A percentile compares a stretch with the other conserved stretches of the same genome.
These are phyloP conservation scores for Calliphora vomitoria DNA, from an alignment of 2,888 invertebrate genomes.

Conservation along the genomic window DNA sequence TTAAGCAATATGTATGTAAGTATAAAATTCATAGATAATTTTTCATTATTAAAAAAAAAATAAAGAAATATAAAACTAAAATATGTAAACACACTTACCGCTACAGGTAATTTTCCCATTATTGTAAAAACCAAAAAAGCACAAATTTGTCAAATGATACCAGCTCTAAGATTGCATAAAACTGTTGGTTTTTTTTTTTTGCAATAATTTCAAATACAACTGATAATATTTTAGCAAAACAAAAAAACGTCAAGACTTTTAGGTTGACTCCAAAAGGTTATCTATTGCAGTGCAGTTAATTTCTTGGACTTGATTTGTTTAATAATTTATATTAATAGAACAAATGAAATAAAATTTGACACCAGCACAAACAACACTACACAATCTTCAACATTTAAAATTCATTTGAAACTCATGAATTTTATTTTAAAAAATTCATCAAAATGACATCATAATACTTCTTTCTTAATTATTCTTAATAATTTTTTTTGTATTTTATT, in stretches of 20 bases:
- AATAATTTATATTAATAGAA: constrained; percentile 17
- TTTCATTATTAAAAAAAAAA: constrained; percentile 5
- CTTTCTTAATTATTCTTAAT: constrained; percentile 38
- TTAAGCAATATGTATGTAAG: constrained; percentile 6
- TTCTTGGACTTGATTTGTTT: background rate
- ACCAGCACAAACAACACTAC: background rate
- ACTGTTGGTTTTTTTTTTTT: constrained; percentile 4
- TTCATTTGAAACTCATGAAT: constrained; percentile 34
- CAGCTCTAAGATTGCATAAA: constrained; percentile 18
- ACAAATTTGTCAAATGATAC: constrained; percentile 15
- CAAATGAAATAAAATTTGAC: constrained; percentile 17
- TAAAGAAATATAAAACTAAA: constrained; percentile 33
- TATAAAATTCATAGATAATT: constrained; percentile 37
- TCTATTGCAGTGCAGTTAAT: background rate
- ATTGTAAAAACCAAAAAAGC: constrained; percentile 22
- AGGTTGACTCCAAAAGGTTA: constrained; percentile 49
- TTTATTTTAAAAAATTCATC: constrained; percentile 45
- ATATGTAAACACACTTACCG: constrained; percentile 60
- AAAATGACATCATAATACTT: constrained; percentile 61
- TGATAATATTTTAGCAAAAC: constrained; percentile 14
- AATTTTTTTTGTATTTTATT: constrained; percentile 29
- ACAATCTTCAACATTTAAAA: background rate
- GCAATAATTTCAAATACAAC: constrained; percentile 17
- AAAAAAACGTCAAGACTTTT: constrained; percentile 1
- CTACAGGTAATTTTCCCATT: constrained; percentile 68